Conservation (phyloP, 2,113 vertebrate genomes). For the Chloebia gouldiae region DNA sequence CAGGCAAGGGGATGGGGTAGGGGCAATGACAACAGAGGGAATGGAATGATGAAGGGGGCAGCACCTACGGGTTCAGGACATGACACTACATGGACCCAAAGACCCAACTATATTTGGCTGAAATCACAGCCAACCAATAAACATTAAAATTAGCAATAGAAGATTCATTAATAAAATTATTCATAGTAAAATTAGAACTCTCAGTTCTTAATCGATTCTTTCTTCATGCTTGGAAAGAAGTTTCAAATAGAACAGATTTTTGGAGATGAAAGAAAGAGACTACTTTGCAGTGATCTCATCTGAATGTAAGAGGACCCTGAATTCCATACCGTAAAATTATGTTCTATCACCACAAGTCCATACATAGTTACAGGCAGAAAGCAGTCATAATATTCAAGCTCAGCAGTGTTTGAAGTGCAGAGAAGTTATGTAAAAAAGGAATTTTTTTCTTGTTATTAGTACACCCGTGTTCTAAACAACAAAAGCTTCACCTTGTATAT, state of each 20-base stretch:
- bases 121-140: background rate
- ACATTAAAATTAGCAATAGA: background rate
- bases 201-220: background rate
- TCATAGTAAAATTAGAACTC: background rate
- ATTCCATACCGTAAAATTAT: background rate
- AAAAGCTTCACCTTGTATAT: background rate
- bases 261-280: background rate
- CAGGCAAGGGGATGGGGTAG: background rate
- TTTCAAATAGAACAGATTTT: background rate
- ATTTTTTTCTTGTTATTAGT: background rate
- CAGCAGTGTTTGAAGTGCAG: background rate
- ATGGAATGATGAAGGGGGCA: background rate
- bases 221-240: background rate
- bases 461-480: background rate
- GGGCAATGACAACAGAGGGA: background rate
- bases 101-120: background rate
- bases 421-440: background rate
- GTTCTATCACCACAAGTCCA: background rate
- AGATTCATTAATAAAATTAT: background rate
- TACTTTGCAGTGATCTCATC: background rate
- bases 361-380: background rate
- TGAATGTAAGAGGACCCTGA: fast-evolving
- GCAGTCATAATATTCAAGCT: background rate
- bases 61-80: no score
- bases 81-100: background rate